Evolutionary conservation across 2,113 vertebrate species (phyloP).

Genomic region (Rhynchomys soricoides): DNA sequence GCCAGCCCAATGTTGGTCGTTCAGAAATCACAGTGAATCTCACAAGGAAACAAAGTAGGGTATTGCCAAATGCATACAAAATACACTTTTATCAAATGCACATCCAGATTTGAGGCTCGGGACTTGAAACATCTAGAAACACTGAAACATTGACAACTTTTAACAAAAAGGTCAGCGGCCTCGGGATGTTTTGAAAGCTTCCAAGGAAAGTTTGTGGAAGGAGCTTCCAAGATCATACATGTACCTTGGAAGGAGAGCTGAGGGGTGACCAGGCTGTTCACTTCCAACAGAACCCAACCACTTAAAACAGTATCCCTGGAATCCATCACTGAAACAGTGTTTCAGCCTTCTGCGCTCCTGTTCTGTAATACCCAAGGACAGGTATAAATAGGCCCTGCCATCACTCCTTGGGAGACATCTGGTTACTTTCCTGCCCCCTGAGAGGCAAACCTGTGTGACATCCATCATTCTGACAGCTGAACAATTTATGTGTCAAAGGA

Average conservation of each 20-base stretch:
- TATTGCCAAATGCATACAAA: not conserved
- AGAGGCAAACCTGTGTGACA: not conserved
- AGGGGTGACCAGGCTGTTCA: not conserved
- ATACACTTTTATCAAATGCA: not conserved
- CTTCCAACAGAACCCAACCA: not conserved
- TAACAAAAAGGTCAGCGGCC: not conserved
- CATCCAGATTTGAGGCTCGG: not conserved
- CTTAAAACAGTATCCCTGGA: not conserved
- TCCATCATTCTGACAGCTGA: slow-evolving; percentile 42
- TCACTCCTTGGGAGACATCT: not conserved
- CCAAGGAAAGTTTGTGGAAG: not conserved
- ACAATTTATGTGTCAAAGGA: not conserved
- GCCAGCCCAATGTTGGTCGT: not conserved
- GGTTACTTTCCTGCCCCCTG: not conserved
- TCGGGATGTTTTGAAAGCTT: not conserved
- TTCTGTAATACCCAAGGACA: slow-evolving; percentile 22
- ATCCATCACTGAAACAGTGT: not conserved
- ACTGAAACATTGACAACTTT: not conserved
- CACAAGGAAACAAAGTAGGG: not conserved
- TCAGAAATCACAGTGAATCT: not conserved
- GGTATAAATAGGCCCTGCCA: not conserved
- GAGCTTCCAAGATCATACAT: not conserved
- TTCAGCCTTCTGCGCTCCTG: not conserved
- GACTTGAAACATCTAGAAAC: not conserved
- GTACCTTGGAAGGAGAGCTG: not conserved